Percentiles rank a stretch among this genome's conserved stretches.
Conservation (phyloP, 2,888 invertebrate genomes). For the Agonum fuliginosum region DNA sequence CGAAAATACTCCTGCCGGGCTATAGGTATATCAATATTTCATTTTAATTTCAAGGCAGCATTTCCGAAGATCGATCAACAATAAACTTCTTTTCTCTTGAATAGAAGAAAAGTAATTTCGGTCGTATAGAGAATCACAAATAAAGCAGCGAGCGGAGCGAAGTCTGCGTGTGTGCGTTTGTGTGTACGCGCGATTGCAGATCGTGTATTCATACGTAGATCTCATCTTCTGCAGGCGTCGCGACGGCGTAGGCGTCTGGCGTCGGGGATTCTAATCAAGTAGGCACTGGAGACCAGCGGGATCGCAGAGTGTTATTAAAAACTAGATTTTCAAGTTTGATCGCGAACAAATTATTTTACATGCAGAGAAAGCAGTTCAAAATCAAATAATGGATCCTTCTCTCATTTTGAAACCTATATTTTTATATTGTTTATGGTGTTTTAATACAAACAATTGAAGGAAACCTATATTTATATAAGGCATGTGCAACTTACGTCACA, state of each 20-base stretch:
- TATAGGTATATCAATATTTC: conserved; percentile 40
- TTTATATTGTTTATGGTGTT: too few species aligned
- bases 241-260: conserved; percentile 1
- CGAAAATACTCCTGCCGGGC: background rate
- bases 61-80: conserved; percentile 30
- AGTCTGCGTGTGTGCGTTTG: background rate
- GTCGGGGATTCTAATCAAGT: conserved; percentile 27
- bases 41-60: conserved; percentile 32
- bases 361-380: too few species aligned
- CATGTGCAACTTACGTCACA: too few species aligned
- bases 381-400: too few species aligned
- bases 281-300: background rate
- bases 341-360: too few species aligned
- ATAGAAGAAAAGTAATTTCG: conserved; percentile 37
- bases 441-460: too few species aligned
- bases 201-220: conserved; percentile 41
- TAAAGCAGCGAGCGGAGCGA: conserved; percentile 3
- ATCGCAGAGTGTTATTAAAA: background rate
- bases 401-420: too few species aligned
- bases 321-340: too few species aligned
- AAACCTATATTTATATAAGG: too few species aligned
- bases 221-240: conserved; percentile 9
- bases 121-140: conserved; percentile 1
- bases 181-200: conserved; percentile 27
- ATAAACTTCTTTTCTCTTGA: background rate